Base-by-base conservation (phyloP, 2,888 invertebrate genomes). In the Athrips mouffetella region DNA sequence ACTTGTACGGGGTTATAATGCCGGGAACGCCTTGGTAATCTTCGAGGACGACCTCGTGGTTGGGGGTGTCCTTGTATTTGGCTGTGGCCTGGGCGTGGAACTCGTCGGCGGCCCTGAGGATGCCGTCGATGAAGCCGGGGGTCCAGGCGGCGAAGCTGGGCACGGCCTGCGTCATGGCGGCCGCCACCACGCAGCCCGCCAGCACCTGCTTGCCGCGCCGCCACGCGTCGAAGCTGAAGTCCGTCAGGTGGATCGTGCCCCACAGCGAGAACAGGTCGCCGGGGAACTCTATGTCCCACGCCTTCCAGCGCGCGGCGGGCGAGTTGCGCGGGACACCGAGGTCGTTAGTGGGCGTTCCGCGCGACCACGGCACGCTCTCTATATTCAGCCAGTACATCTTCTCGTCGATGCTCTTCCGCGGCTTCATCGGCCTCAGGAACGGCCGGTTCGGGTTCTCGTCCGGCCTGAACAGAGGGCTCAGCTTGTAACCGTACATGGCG, bases 211-310 rank as follows among this genome's bases (percentile, higher is more conserved):
- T 92, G 0, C 92, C 93, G 3, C 92, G 89, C 39, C 71, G 1
- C 66, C 62, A 10, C 73, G 68, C n/a, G 0, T 81, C 76, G 66
- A 94, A 94, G 54, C 85, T 87, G 0, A 70, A 60, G 27, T 92
- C 91, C 45, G 84, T 72, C 2, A 92, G 92, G 76, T 93, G 92
- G 11, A 93, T 63, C 25, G 89, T 89, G 1, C 93, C 93, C 90
- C 92, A 91, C 1, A 94, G 72, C 0, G 94, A 93, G 79, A 87
- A 94, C 0, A 94, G 72, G 52, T 92, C 92, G 1, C 91, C 90
- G 2, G 90, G 89, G 56, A 92, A 92, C 65, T 94, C 93, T 1
- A 93, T 89, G 53, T 93, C 91, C 89, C 91, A 94, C 45, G 91
- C 85, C 61, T 91, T 91, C 92, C 92, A 92, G 68, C 85, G 50